Evolutionary conservation across 2,888 invertebrate genomes (phyloP).

Genomic region (Atethmia centrago): DNA sequence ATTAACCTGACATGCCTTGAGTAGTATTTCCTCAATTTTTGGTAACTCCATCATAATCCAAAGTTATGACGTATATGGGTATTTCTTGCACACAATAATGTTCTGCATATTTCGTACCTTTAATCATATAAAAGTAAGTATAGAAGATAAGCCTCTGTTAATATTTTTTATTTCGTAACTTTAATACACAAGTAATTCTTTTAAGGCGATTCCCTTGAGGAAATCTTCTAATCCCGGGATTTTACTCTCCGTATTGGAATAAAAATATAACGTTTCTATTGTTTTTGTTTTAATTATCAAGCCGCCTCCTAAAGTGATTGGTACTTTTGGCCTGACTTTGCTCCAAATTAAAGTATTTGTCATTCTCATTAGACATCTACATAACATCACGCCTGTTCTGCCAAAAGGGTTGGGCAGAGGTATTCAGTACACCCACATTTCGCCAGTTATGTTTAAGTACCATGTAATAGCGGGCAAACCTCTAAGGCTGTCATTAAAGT

Average conservation of each 20-base stretch:
- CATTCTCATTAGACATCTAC: neutral
- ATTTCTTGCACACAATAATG: neutral
- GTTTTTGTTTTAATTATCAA: slow-evolving; percentile 50
- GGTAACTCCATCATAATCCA: neutral
- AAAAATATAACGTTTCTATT: slow-evolving; percentile 44
- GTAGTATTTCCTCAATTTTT: neutral
- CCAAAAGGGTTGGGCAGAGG: neutral
- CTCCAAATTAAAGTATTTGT: no score
- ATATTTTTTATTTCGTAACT: slow-evolving; percentile 47
- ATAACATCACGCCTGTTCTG: neutral
- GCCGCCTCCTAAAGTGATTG: slow-evolving; percentile 21
- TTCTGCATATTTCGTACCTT: slow-evolving; percentile 13
- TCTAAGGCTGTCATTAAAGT: neutral
- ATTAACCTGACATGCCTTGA: neutral
- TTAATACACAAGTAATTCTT: slow-evolving; percentile 56
- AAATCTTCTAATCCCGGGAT: slow-evolving; percentile 52
- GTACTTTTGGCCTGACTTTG: slow-evolving; percentile 1
- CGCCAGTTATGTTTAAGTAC: neutral
- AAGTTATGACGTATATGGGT: neutral
- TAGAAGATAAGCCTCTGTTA: slow-evolving; percentile 27
- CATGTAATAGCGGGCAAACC: neutral
- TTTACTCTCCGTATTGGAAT: slow-evolving; percentile 55
- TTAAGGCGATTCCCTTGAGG: slow-evolving; percentile 45
- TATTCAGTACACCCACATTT: no score
- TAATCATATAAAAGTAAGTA: slow-evolving; percentile 23